These are phyloP conservation scores for Spermophilus dauricus DNA, from an alignment of 2,113 vertebrate genomes.

Conservation along the genomic window DNA sequence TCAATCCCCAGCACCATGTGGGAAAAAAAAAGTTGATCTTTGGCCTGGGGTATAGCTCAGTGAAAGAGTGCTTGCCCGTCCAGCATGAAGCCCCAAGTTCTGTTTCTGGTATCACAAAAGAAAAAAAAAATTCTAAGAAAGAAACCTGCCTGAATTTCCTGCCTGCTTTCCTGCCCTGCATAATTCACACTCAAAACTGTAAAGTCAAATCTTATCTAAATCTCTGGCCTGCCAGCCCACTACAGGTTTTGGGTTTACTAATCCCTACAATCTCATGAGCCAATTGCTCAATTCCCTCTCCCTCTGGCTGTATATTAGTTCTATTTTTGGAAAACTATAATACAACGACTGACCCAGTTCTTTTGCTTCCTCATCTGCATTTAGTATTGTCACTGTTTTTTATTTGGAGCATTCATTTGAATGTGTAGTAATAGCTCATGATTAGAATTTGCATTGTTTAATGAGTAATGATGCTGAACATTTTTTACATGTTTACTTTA, in stretches of 20 bases:
- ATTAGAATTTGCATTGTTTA: slow-evolving; percentile 13
- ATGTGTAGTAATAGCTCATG: not conserved
- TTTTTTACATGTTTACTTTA: not conserved
- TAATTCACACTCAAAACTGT: not conserved
- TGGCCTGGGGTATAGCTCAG: not conserved
- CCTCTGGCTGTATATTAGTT: not conserved
- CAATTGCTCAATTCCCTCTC: not conserved
- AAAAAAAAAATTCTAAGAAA: not conserved
- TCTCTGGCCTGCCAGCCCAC: not conserved
- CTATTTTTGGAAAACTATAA: not conserved
- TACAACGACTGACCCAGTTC: not conserved
- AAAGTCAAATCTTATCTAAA: not conserved
- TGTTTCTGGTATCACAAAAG: not conserved
- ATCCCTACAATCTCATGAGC: not conserved
- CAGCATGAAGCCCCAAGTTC: not conserved
- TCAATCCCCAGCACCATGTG: not conserved
- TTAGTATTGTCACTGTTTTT: not conserved
- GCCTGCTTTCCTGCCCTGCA: not conserved
- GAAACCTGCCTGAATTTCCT: not conserved
- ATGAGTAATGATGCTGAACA: not conserved
- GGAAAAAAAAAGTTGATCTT: no score
- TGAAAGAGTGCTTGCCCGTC: not conserved
- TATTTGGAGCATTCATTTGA: slow-evolving; percentile 4
- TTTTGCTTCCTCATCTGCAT: not conserved
- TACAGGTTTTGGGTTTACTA: not conserved